Conservation (phyloP, 2,888 invertebrate species). For the Spisula solida region DNA sequence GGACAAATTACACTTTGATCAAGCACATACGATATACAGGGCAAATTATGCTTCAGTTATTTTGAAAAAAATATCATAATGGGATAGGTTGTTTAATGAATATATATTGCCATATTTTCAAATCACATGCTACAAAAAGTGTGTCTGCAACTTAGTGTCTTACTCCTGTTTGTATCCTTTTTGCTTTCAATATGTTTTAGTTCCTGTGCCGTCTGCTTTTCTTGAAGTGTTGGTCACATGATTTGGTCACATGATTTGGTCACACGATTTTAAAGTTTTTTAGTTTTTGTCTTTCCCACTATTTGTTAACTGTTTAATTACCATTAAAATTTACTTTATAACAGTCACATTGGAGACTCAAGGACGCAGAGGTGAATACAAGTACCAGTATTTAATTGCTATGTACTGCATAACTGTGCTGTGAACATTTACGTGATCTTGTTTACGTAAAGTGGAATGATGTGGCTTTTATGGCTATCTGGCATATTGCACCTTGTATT, state of each 20-base stretch:
- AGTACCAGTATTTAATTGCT: conserved; percentile 14
- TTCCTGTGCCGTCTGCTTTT: neutral
- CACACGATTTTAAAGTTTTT: neutral
- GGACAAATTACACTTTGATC: no score
- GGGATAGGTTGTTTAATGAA: no score
- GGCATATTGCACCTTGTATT: conserved; percentile 9
- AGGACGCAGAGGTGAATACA: conserved; percentile 49
- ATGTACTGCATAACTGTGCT: conserved; percentile 15
- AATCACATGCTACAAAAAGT: neutral
- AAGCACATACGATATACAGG: no score
- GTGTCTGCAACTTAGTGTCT: neutral
- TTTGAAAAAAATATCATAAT: no score
- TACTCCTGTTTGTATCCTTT: neutral
- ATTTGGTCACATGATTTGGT: conserved; percentile 8
- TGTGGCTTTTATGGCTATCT: neutral
- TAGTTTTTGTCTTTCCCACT: neutral
- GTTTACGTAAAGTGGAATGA: neutral
- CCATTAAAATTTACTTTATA: conserved; percentile 10
- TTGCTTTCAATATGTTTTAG: neutral
- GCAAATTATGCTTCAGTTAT: no score
- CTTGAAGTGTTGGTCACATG: conserved; percentile 14
- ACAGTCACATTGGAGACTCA: conserved; percentile 20
- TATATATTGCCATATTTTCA: neutral
- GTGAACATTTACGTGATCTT: neutral
- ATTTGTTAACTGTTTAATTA: conserved; percentile 16